Percentiles rank a stretch among this genome's conserved stretches.
phyloP scores from a whole-genome alignment of 2,888 invertebrate genomes.

The Ecliptopera silaceata region DNA sequence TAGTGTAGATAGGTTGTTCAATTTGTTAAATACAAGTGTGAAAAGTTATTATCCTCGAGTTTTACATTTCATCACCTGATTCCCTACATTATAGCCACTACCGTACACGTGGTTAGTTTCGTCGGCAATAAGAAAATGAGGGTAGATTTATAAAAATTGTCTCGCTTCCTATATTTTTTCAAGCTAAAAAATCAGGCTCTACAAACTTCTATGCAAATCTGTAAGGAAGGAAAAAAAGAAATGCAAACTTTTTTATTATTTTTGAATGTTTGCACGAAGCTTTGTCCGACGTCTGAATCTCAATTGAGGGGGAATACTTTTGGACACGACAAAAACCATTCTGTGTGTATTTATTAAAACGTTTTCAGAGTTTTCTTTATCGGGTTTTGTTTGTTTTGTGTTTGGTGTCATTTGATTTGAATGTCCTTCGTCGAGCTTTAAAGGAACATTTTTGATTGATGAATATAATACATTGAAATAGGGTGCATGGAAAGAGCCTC shows the following conservation, averaged over 20 bases:
- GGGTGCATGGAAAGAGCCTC: no score
- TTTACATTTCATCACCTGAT: no score
- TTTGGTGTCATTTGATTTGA: constrained; percentile 23
- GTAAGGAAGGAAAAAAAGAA: constrained; percentile 41
- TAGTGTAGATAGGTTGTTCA: no score
- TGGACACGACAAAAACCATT: constrained; percentile 62
- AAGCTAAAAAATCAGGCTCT: constrained; percentile 23
- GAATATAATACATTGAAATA: not conserved
- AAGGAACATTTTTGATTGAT: not conserved
- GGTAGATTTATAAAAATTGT: not conserved
- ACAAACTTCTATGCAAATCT: constrained; percentile 53
- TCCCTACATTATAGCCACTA: no score
- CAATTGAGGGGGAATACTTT: constrained; percentile 54
- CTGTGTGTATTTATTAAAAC: constrained; percentile 69
- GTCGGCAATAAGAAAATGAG: no score
- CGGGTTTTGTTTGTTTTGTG: constrained; percentile 22
- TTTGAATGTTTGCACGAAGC: constrained; percentile 68
- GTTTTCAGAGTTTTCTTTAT: constrained; percentile 55
- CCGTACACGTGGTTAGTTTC: no score
- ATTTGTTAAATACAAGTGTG: no score
- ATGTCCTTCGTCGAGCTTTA: not conserved
- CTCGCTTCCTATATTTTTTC: constrained; percentile 2
- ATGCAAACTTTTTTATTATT: constrained; percentile 70
- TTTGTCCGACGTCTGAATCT: constrained; percentile 65
- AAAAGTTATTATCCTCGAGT: no score